phyloP scores from a whole-genome alignment of 2,888 invertebrate species.

The Pachycephus smyrnensis region DNA sequence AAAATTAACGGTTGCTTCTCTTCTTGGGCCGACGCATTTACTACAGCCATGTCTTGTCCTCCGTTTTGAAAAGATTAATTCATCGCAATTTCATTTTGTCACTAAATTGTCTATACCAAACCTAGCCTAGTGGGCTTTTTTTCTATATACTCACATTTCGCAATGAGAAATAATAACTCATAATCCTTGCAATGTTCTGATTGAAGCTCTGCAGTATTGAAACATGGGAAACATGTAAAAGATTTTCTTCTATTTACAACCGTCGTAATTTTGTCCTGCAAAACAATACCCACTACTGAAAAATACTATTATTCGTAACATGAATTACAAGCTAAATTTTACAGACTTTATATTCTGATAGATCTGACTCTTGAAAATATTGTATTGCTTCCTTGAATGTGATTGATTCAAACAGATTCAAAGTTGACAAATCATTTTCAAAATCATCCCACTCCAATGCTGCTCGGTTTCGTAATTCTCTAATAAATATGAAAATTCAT shows the following conservation, averaged over 20 bases:
- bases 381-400: constrained; percentile 12
- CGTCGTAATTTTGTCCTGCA: constrained; percentile 11
- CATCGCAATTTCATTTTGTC: background rate
- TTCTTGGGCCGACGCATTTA: constrained; percentile 31
- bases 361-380: constrained; percentile 11
- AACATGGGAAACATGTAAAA: constrained; percentile 1
- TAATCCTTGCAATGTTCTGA: constrained; percentile 8
- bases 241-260: constrained; percentile 4
- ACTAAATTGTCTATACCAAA: background rate
- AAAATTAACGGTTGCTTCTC: constrained; percentile 30
- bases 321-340: constrained; percentile 13
- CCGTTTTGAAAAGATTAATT: constrained; percentile 19
- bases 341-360: constrained; percentile 18
- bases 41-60: constrained; percentile 21
- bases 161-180: constrained; percentile 21
- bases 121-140: background rate
- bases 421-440: background rate
- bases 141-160: constrained; percentile 17
- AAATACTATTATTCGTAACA: background rate
- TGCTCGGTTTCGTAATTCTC: background rate
- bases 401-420: constrained; percentile 7
- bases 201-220: background rate
- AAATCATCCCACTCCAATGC: constrained; percentile 13
- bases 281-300: background rate
- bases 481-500: constrained; percentile 3